Evolutionary conservation across 2,113 vertebrate genomes (phyloP).

Genomic region (Dasyornis broadbenti): DNA sequence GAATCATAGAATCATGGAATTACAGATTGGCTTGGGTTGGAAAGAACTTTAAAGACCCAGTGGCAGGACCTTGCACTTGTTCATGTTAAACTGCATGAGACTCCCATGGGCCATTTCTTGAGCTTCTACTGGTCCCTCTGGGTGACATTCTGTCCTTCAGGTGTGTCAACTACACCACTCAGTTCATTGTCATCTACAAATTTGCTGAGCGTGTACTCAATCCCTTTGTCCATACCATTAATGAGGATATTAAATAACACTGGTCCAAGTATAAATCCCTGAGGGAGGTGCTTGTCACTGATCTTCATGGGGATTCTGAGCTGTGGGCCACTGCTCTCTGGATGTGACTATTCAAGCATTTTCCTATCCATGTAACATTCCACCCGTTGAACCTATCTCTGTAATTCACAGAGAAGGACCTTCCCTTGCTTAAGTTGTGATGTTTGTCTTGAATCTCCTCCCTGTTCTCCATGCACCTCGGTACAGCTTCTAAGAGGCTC

Average conservation of each 20-base stretch:
- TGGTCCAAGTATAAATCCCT: not conserved
- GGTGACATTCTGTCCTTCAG: not conserved
- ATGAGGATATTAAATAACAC: not conserved
- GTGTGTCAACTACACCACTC: not conserved
- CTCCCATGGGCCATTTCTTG: not conserved
- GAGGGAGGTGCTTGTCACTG: not conserved
- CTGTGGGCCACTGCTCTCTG: not conserved
- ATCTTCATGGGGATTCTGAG: not conserved
- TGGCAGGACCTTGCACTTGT: no score
- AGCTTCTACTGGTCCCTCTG: not conserved
- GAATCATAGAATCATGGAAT: not conserved
- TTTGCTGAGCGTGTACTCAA: rapidly evolving
- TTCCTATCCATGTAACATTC: not conserved
- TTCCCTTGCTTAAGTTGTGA: not conserved
- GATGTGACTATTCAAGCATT: not conserved
- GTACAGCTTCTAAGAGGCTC: not conserved
- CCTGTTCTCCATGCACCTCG: not conserved
- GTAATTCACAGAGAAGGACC: not conserved
- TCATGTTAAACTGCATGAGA: not conserved
- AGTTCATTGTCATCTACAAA: not conserved
- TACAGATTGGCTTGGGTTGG: not conserved
- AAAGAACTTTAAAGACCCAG: not conserved
- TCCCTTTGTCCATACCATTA: not conserved
- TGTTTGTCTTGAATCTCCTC: not conserved
- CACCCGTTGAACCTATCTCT: not conserved